Evolutionary conservation across 2,888 invertebrate genomes (phyloP).

Genomic region (Azorinus chamasolen): DNA sequence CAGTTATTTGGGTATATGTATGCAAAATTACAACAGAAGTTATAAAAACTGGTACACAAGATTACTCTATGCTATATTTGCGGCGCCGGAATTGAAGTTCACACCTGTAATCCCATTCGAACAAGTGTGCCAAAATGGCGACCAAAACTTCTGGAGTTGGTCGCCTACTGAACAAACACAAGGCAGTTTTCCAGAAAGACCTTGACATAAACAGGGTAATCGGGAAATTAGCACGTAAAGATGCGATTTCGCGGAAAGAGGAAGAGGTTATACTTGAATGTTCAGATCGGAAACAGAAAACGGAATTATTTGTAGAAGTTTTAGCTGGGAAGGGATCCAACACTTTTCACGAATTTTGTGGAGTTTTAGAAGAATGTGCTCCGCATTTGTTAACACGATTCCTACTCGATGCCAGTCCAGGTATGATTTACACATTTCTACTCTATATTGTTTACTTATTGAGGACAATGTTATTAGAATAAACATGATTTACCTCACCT

Average conservation of each 20-base stretch:
- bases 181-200: conserved; percentile 76
- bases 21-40: not conserved
- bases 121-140: conserved; percentile 79
- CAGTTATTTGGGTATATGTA: not conserved
- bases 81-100: conserved; percentile 39
- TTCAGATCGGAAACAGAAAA: conserved; percentile 67
- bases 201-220: conserved; percentile 80
- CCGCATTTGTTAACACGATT: conserved; percentile 79
- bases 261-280: conserved; percentile 75
- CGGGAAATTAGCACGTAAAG: conserved; percentile 76
- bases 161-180: conserved; percentile 79
- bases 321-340: conserved; percentile 80
- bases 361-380: conserved; percentile 79
- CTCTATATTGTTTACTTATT: no score
- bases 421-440: conserved; percentile 52
- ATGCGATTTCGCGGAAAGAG: conserved; percentile 78
- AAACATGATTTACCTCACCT: no score
- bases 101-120: conserved; percentile 46
- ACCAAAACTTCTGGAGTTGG: conserved; percentile 75
- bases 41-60: not conserved
- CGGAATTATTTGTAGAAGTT: conserved; percentile 82
- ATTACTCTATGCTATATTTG: no score
- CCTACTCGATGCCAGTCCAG: conserved; percentile 75
- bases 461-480: no score
- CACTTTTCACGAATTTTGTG: conserved; percentile 83